phyloP scores from a whole-genome alignment of 2,113 vertebrate genomes.

The Nothoprocta perdicaria region DNA sequence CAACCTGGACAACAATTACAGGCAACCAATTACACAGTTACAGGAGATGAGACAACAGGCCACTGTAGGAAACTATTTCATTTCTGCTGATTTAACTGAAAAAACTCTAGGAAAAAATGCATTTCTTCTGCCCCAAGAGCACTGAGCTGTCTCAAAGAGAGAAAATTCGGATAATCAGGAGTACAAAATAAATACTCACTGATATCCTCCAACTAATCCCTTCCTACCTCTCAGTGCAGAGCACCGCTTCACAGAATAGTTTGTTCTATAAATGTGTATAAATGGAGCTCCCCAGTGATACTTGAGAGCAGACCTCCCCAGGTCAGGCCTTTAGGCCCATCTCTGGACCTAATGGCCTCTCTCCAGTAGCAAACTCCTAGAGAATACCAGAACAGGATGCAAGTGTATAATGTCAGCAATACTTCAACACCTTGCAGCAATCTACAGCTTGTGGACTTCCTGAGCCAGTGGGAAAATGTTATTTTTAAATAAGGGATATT shows the following conservation, averaged over 20 bases:
- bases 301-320: not conserved
- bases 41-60: not conserved
- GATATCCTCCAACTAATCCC: not conserved
- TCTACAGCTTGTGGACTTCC: accelerated
- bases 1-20: not conserved
- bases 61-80: not conserved
- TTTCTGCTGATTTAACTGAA: not conserved
- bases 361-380: accelerated
- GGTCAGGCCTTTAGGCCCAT: not conserved
- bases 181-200: not conserved
- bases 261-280: accelerated
- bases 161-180: not conserved
- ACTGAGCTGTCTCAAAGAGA: not conserved
- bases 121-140: not conserved
- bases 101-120: not conserved
- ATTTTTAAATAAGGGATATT: not conserved
- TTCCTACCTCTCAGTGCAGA: not conserved
- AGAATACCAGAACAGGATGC: not conserved
- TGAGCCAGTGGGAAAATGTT: not conserved
- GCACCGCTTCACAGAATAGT: not conserved
- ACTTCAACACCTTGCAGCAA: not conserved
- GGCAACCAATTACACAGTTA: not conserved
- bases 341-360: not conserved
- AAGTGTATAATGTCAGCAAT: not conserved
- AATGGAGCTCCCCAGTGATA: not conserved